Evolutionary conservation across 1,140 invertebrate genomes (phyloP).

Genomic region (Listronotus bonariensis): DNA sequence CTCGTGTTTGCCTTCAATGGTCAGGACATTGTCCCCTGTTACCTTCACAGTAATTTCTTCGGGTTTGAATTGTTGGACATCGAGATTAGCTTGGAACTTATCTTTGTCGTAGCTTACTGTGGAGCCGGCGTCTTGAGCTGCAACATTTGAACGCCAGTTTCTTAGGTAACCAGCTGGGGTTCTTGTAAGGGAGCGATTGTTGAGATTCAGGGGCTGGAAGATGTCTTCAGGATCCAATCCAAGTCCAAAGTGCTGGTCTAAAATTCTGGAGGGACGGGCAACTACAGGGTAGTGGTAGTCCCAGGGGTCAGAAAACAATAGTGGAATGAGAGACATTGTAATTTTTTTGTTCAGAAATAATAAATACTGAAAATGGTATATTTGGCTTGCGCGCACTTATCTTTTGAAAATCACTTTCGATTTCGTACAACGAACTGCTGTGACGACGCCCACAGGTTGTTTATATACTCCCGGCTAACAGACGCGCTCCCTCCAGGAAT

Average conservation of each 20-base stretch:
- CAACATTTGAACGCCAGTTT: conserved; percentile 57
- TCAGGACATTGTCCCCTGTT: conserved; percentile 70
- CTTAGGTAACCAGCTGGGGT: conserved; percentile 57
- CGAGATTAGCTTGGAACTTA: conserved; percentile 71
- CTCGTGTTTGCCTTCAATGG: conserved; percentile 76
- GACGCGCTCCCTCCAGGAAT: too few relatives aligned
- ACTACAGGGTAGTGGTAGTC: not conserved
- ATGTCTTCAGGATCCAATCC: conserved; percentile 61
- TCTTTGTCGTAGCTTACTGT: conserved; percentile 60
- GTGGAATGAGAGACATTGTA: conserved; percentile 31
- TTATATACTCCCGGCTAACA: too few relatives aligned
- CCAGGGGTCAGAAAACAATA: conserved; percentile 13
- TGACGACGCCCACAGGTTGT: too few relatives aligned
- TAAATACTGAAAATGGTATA: too few relatives aligned
- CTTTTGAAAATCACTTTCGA: too few relatives aligned
- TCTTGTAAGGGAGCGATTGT: conserved; percentile 23
- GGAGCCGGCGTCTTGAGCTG: conserved; percentile 53
- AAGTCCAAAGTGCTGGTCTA: conserved; percentile 67
- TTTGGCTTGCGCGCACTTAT: not conserved
- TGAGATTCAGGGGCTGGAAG: conserved; percentile 50
- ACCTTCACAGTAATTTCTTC: conserved; percentile 62
- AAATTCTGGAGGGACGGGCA: conserved; percentile 58
- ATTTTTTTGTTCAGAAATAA: too few relatives aligned
- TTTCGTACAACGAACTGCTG: too few relatives aligned
- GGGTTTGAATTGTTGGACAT: conserved; percentile 85